phyloP scores from a whole-genome alignment of 2,113 vertebrate species.

The Deroptyus accipitrinus region DNA sequence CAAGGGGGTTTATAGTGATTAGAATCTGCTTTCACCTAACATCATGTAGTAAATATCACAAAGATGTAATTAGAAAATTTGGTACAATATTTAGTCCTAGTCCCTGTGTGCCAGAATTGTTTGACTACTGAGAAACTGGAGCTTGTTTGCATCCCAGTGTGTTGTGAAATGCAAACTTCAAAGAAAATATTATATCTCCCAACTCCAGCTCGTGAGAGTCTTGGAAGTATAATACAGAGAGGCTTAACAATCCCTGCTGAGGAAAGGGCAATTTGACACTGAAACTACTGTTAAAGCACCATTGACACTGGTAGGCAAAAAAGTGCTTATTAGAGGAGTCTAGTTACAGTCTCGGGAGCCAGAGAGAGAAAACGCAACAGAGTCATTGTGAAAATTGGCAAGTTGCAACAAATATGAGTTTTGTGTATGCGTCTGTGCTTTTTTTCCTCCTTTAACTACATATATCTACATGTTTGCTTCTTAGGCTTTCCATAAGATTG shows the following conservation, averaged over 20 bases:
- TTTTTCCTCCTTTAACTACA: background rate
- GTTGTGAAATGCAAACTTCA: constrained; percentile 81
- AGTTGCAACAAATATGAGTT: constrained; percentile 52
- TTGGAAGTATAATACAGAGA: constrained; percentile 81
- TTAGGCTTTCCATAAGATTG: constrained; percentile 71
- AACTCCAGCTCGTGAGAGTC: constrained; percentile 80
- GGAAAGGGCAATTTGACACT: constrained; percentile 81
- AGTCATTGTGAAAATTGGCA: constrained; percentile 57
- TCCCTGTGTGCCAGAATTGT: constrained; percentile 75
- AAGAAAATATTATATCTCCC: constrained; percentile 83
- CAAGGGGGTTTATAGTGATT: constrained; percentile 69
- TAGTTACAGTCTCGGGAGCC: constrained; percentile 55
- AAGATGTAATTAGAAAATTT: constrained; percentile 77
- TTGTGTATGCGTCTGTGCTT: constrained; percentile 5
- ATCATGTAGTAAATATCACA: constrained; percentile 65
- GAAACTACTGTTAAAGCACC: constrained; percentile 77
- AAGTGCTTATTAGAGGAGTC: constrained; percentile 76
- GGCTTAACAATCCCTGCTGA: constrained; percentile 80
- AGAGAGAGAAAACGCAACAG: constrained; percentile 36
- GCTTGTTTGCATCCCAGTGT: constrained; percentile 79
- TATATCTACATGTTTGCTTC: constrained; percentile 74
- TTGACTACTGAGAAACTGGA: constrained; percentile 76
- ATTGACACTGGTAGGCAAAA: constrained; percentile 75
- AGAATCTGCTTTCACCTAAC: constrained; percentile 70
- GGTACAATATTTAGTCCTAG: constrained; percentile 72